A percentile compares a stretch with the other conserved stretches of the same genome.
phyloP scores from a whole-genome alignment of 2,888 invertebrate species.

The Nomada goodeniana region DNA sequence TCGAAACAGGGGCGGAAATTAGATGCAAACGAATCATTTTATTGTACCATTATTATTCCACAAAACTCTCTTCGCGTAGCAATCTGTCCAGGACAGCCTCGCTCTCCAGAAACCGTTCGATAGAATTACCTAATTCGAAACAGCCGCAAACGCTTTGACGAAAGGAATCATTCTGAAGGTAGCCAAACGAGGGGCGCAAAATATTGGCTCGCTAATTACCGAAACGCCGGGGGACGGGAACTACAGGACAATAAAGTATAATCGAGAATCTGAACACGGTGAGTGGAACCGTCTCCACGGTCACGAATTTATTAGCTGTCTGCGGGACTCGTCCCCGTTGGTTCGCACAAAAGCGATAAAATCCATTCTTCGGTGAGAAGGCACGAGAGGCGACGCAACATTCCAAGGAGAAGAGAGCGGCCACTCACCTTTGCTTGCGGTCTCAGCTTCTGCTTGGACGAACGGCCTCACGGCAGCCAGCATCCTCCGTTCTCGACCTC shows the following conservation, averaged over 20 bases:
- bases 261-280: background rate
- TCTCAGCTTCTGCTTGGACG: slow-evolving; percentile 68
- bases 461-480: slow-evolving; percentile 59
- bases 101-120: too few relatives aligned
- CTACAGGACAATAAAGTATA: background rate
- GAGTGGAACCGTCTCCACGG: background rate
- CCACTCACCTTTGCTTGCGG: slow-evolving; percentile 70
- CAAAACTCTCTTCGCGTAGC: too few relatives aligned
- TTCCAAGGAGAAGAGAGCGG: slow-evolving; percentile 70
- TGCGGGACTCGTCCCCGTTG: background rate
- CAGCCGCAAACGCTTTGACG: too few relatives aligned
- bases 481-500: slow-evolving; percentile 57
- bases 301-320: background rate
- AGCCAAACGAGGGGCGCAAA: too few relatives aligned
- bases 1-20: background rate
- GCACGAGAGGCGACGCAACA: slow-evolving; percentile 67
- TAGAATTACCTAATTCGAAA: too few relatives aligned
- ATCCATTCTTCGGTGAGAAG: slow-evolving; percentile 35
- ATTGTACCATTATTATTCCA: too few relatives aligned
- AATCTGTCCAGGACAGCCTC: too few relatives aligned
- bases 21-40: background rate
- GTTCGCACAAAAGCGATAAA: slow-evolving; percentile 35
- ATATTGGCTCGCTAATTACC: too few relatives aligned
- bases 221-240: too few relatives aligned
- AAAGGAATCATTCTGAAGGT: too few relatives aligned